Percentiles rank a stretch among this genome's conserved stretches.
Conservation (phyloP, 2,797 vertebrate genomes). For the Premnoplex brunnescens region DNA sequence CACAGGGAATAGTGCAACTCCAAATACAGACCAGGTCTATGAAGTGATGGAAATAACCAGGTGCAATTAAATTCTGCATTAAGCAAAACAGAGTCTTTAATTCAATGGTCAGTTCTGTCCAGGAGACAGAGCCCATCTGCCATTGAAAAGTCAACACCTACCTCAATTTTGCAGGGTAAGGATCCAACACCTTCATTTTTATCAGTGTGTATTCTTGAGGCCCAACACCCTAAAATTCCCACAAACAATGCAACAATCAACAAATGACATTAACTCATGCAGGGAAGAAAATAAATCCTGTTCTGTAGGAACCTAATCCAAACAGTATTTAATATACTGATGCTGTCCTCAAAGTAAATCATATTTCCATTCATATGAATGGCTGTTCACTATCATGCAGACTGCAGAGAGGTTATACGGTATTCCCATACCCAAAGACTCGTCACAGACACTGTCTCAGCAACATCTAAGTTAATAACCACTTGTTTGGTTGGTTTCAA, state of each 20-base stretch:
- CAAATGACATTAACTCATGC: neutral
- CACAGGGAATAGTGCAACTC: neutral
- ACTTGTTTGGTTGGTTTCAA: neutral
- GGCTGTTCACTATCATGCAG: neutral
- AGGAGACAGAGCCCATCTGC: neutral
- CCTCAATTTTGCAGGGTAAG: slow-evolving; percentile 91
- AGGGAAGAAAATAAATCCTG: neutral
- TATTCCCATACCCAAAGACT: neutral
- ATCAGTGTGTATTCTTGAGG: slow-evolving; percentile 96
- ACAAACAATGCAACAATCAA: slow-evolving; percentile 24
- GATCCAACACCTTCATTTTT: slow-evolving; percentile 95
- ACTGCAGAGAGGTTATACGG: neutral
- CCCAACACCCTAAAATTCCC: slow-evolving; percentile 86
- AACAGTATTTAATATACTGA: neutral
- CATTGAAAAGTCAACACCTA: slow-evolving; percentile 51
- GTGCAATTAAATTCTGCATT: neutral
- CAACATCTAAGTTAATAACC: neutral
- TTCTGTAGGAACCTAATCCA: neutral
- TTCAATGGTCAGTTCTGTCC: neutral
- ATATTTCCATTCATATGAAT: neutral
- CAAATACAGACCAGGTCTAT: neutral
- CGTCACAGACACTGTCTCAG: neutral
- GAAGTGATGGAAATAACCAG: neutral
- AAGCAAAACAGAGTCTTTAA: neutral
- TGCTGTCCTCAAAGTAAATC: neutral